These are phyloP conservation scores for Tryphoninae sp. DNA, from an alignment of 2,888 invertebrate genomes.

Conservation along the genomic window DNA sequence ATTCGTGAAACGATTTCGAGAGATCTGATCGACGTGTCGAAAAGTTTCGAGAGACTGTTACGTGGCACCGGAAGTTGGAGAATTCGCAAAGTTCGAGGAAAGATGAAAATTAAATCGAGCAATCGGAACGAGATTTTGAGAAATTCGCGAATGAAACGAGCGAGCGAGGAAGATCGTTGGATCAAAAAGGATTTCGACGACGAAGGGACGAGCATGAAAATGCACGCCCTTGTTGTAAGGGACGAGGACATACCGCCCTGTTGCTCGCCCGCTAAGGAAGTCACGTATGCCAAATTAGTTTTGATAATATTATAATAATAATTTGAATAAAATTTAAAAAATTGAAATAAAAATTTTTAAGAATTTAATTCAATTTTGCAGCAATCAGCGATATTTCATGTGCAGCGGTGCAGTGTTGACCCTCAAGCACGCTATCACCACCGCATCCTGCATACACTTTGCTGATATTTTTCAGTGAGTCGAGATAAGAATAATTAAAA, in stretches of 20 bases:
- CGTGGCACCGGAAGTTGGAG: slow-evolving; percentile 1
- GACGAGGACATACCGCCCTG: slow-evolving; percentile 69
- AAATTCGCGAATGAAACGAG: slow-evolving; percentile 40
- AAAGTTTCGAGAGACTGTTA: slow-evolving; percentile 13
- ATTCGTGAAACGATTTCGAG: slow-evolving; percentile 3
- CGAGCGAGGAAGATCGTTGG: slow-evolving; percentile 54
- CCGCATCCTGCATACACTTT: slow-evolving; percentile 69
- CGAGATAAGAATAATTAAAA: slow-evolving; percentile 12
- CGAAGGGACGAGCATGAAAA: slow-evolving; percentile 54
- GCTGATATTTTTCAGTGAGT: slow-evolving; percentile 69
- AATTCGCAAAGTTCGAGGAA: slow-evolving; percentile 14
- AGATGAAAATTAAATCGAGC: slow-evolving; percentile 1
- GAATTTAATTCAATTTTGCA: slow-evolving; percentile 39
- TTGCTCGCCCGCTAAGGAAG: slow-evolving; percentile 60
- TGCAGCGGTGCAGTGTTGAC: slow-evolving; percentile 70
- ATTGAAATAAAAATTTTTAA: background rate
- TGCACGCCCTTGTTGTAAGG: slow-evolving; percentile 70
- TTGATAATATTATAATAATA: background rate
- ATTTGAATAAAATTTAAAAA: background rate
- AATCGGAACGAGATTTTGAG: background rate
- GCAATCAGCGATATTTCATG: slow-evolving; percentile 69
- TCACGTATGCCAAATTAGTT: slow-evolving; percentile 64
- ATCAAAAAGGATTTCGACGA: slow-evolving; percentile 59
- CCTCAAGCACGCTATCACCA: slow-evolving; percentile 66
- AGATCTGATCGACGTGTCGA: slow-evolving; percentile 31